Evolutionary conservation across 2,888 invertebrate genomes (phyloP).

Genomic region (Xylophagus ater): DNA sequence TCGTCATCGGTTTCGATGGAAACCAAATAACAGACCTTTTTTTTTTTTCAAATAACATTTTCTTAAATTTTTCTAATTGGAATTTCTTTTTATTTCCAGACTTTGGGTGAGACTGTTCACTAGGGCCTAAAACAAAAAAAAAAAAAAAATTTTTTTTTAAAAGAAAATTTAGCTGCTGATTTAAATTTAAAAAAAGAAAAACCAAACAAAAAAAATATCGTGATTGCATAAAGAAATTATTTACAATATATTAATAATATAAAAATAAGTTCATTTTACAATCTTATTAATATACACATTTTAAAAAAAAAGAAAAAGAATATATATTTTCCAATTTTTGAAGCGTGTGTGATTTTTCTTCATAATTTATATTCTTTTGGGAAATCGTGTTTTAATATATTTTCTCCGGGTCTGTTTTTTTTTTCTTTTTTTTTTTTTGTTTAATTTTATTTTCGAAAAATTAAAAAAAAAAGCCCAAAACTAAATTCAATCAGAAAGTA

Average conservation of each 20-base stretch:
- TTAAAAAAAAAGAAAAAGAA: conserved; percentile 5
- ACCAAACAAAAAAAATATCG: conserved; percentile 14
- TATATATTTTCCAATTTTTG: conserved; percentile 14
- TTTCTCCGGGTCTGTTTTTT: conserved; percentile 8
- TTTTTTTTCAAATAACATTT: not conserved
- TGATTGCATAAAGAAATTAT: conserved; percentile 13
- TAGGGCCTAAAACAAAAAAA: conserved; percentile 22
- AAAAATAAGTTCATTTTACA: conserved; percentile 11
- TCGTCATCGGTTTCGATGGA: conserved; percentile 6
- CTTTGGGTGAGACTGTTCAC: conserved; percentile 30
- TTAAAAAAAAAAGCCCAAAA: too few species aligned
- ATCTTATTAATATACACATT: conserved; percentile 11
- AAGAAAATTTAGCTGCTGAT: conserved; percentile 16
- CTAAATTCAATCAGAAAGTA: too few species aligned
- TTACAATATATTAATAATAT: conserved; percentile 8
- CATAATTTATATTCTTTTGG: conserved; percentile 16
- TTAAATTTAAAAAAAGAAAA: conserved; percentile 16
- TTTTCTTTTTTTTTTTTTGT: conserved; percentile 5
- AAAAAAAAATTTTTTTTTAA: conserved; percentile 15
- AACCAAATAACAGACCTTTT: conserved; percentile 7
- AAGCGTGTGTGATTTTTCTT: conserved; percentile 12
- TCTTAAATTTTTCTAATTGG: not conserved
- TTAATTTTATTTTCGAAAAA: too few species aligned
- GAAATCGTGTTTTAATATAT: conserved; percentile 14
- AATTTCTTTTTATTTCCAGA: conserved; percentile 22